These are phyloP conservation scores for Zaprionus vittiger DNA, from an alignment of 1,140 invertebrate species.

Conservation along the genomic window DNA sequence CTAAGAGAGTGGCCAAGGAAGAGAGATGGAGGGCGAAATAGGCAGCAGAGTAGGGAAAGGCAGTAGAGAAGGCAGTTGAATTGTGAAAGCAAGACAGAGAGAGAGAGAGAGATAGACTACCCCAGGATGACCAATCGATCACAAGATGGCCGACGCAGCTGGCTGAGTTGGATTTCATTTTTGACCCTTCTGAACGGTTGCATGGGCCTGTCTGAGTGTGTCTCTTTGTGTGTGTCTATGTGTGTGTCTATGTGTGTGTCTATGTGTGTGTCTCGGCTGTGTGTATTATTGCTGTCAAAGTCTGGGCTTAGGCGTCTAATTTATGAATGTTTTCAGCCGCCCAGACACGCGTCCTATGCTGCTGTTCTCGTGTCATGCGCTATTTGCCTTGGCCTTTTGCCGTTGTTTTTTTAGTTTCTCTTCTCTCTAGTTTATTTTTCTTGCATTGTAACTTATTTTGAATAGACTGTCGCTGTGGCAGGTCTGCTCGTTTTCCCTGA, in stretches of 20 bases:
- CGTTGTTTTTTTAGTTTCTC: background rate
- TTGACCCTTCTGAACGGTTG: constrained; percentile 62
- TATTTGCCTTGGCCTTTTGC: constrained; percentile 24
- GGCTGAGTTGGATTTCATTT: constrained; percentile 39
- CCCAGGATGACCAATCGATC: constrained; percentile 35
- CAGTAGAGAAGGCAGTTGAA: background rate
- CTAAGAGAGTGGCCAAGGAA: background rate
- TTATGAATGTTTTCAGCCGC: constrained; percentile 68
- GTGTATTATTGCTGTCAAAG: constrained; percentile 52
- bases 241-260: constrained; percentile 20
- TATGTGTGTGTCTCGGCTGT: background rate
- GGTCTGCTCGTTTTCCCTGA: background rate
- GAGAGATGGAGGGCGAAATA: background rate
- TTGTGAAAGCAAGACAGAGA: background rate
- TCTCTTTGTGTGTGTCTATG: constrained; percentile 25
- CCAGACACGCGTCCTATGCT: constrained; percentile 39
- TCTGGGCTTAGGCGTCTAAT: constrained; percentile 74
- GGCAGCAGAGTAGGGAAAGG: background rate
- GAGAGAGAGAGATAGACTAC: too few species aligned
- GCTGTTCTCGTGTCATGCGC: constrained; percentile 41
- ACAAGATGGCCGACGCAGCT: constrained; percentile 42
- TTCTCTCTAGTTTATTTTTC: constrained; percentile 10
- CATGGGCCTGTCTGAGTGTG: constrained; percentile 8
- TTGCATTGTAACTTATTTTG: constrained; percentile 27
- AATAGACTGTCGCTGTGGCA: constrained; percentile 11